phyloP scores from a whole-genome alignment of 2,113 vertebrate genomes.

The Xyrauchen texanus region DNA sequence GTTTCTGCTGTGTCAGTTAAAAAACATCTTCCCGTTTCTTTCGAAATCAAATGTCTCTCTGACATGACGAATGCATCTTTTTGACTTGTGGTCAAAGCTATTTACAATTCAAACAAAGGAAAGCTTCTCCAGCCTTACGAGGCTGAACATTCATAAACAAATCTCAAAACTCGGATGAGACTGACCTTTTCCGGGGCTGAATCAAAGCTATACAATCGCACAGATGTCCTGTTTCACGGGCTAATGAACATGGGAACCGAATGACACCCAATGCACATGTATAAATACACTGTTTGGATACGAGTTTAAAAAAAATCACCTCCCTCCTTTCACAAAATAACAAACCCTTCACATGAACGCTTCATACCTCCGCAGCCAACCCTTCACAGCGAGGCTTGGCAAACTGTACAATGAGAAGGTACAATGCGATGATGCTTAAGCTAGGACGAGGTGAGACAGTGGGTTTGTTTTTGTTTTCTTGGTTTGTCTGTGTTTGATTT shows the following conservation, averaged over 20 bases:
- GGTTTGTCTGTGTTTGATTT: slow-evolving; percentile 50
- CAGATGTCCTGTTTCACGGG: background rate
- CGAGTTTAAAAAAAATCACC: no score
- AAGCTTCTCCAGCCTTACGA: background rate
- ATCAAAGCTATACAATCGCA: background rate
- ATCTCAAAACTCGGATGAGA: background rate
- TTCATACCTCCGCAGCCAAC: slow-evolving; percentile 13
- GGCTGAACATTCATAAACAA: background rate
- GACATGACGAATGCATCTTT: background rate
- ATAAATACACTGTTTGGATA: slow-evolving; percentile 46
- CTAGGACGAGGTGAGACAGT: slow-evolving; percentile 28
- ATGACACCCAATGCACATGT: background rate
- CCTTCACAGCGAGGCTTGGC: slow-evolving; percentile 32
- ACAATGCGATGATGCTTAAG: slow-evolving; percentile 23
- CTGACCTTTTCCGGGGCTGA: background rate
- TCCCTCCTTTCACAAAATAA: slow-evolving; percentile 38
- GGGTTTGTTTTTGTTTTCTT: slow-evolving; percentile 13
- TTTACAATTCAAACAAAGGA: slow-evolving; percentile 25
- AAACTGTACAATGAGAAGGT: slow-evolving; percentile 42
- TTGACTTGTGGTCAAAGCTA: background rate
- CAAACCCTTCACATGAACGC: slow-evolving; percentile 24
- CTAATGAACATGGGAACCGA: background rate
- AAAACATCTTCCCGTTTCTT: background rate
- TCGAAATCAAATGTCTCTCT: background rate
- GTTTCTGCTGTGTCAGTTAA: background rate